phyloP scores from a whole-genome alignment of 2,888 invertebrate genomes.

The Baronia brevicornis region DNA sequence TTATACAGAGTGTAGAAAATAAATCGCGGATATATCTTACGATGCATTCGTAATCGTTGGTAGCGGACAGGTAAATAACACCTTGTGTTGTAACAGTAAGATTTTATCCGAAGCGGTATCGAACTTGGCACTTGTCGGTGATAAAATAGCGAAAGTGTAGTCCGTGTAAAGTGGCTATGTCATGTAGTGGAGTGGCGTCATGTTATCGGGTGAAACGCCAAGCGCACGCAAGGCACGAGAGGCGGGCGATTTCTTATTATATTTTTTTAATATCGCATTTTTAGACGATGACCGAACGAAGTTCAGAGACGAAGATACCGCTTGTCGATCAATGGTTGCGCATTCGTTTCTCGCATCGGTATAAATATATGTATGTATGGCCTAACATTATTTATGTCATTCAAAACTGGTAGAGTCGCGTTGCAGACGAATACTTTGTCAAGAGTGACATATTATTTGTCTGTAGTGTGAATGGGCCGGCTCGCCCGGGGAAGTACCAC shows the following conservation, averaged over 20 bases:
- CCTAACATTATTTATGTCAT: too few relatives aligned
- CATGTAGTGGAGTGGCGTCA: conserved; percentile 31
- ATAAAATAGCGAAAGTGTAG: conserved; percentile 43
- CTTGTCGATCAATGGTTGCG: too few relatives aligned
- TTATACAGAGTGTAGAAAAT: too few relatives aligned
- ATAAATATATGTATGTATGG: too few relatives aligned
- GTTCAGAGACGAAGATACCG: not conserved
- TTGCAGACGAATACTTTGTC: too few relatives aligned
- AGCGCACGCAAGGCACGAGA: conserved; percentile 7
- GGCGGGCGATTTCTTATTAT: conserved; percentile 1
- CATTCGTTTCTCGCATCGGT: too few relatives aligned
- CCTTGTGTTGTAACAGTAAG: conserved; percentile 5
- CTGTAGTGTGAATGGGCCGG: too few relatives aligned
- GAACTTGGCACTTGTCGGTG: conserved; percentile 1
- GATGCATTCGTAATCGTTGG: conserved; percentile 13
- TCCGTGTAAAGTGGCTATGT: conserved; percentile 31
- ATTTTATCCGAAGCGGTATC: conserved; percentile 7
- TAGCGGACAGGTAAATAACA: conserved; percentile 18
- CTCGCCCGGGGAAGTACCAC: too few relatives aligned
- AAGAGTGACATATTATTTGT: too few relatives aligned
- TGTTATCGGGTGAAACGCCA: conserved; percentile 29
- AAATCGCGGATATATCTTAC: too few relatives aligned
- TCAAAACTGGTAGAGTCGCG: too few relatives aligned
- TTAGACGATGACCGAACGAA: not conserved
- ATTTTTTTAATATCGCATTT: not conserved